These are phyloP conservation scores for Drosophila testacea DNA, from an alignment of 2,888 invertebrate species.

Conservation along the genomic window DNA sequence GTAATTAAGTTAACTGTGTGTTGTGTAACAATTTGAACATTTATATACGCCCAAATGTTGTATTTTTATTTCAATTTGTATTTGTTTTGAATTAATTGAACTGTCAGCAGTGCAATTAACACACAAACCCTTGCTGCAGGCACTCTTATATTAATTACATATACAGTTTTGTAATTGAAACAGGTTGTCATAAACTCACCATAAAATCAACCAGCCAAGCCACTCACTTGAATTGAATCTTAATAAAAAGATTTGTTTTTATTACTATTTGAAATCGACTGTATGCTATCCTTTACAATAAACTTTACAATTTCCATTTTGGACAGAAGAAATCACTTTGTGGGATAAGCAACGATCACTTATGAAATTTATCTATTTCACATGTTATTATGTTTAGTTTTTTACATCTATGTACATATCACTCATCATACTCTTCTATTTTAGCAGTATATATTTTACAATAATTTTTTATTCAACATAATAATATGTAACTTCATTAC, in stretches of 20 bases:
- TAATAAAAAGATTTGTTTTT: not conserved
- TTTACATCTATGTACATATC: too few species aligned
- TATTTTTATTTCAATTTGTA: constrained; percentile 3
- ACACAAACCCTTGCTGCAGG: not conserved
- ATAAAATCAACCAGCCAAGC: not conserved
- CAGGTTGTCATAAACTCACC: constrained; percentile 1
- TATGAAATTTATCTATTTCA: too few species aligned
- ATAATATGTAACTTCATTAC: too few species aligned
- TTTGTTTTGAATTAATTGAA: constrained; percentile 38
- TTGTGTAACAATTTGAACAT: constrained; percentile 49
- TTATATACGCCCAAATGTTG: constrained; percentile 32
- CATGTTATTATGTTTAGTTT: too few species aligned
- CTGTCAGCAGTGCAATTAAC: constrained; percentile 26
- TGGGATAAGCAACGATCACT: too few species aligned
- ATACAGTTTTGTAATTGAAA: not conserved
- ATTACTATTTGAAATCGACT: not conserved
- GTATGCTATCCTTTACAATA: not conserved
- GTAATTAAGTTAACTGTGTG: constrained; percentile 57
- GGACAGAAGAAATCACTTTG: too few species aligned
- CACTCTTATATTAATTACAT: constrained; percentile 11
- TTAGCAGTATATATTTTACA: too few species aligned
- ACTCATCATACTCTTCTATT: too few species aligned
- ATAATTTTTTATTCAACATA: too few species aligned
- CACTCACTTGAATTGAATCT: constrained; percentile 1
- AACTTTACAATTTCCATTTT: not conserved